A percentile compares a stretch with the other conserved stretches of the same genome.
These are phyloP conservation scores for Lasioglossum morio DNA, from an alignment of 2,888 invertebrate species.

Conservation along the genomic window DNA sequence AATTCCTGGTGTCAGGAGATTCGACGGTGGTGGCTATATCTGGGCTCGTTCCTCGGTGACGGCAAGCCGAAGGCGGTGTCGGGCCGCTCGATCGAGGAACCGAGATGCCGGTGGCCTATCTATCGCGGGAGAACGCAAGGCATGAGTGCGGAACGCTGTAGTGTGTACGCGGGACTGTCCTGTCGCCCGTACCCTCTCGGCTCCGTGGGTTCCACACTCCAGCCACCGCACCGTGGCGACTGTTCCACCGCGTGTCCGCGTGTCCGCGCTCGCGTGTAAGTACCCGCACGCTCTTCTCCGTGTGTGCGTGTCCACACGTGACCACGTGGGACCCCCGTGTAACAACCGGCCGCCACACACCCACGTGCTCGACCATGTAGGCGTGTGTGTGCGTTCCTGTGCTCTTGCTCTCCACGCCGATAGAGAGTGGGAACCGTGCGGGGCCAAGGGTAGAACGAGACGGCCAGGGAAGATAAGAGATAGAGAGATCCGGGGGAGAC, in stretches of 20 bases:
- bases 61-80: slow-evolving; percentile 31
- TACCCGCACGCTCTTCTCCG: slow-evolving; percentile 39
- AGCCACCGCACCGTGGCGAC: slow-evolving; percentile 60
- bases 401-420: slow-evolving; percentile 1
- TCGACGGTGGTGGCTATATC: background rate
- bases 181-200: slow-evolving; percentile 76
- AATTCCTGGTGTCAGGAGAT: slow-evolving; percentile 10
- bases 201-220: slow-evolving; percentile 76
- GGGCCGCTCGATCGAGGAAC: slow-evolving; percentile 34
- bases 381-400: slow-evolving; percentile 62
- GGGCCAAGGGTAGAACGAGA: slow-evolving; percentile 24
- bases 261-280: slow-evolving; percentile 44
- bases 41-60: slow-evolving; percentile 22
- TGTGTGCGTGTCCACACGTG: slow-evolving; percentile 54
- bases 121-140: slow-evolving; percentile 72
- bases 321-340: background rate
- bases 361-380: slow-evolving; percentile 48
- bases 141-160: slow-evolving; percentile 77
- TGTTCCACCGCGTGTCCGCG: slow-evolving; percentile 16
- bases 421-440: slow-evolving; percentile 9
- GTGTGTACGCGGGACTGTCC: slow-evolving; percentile 82
- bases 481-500: slow-evolving; percentile 52
- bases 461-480: slow-evolving; percentile 41
- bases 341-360: slow-evolving; percentile 16
- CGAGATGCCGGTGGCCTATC: slow-evolving; percentile 56